Base-by-base conservation (phyloP, 2,113 vertebrate genomes). In the Cephalopterus ornatus region DNA sequence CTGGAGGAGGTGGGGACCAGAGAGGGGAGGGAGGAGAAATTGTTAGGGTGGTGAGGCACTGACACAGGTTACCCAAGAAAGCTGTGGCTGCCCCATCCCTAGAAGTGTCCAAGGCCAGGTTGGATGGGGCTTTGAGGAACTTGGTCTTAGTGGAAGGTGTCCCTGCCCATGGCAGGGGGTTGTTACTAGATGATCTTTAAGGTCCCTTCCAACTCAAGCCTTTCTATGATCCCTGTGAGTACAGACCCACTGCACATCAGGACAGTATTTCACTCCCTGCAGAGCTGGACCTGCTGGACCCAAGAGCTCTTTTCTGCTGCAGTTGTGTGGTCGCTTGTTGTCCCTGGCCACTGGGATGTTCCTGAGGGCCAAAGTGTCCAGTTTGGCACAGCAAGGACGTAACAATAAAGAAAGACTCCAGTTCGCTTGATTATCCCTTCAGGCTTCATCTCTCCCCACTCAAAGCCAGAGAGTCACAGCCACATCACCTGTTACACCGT, bases 401-500 rank as follows among this genome's bases (percentile, higher is more conserved):
- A 62, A 35, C 10, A 61, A 62, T 10, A 33, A 56, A 70, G 19
- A 49, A 24, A 52, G 39, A 46, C 8, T 72, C 44, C n/a, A 24
- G 14, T 53, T 8, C 21, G 30, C 18, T 39, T 53, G 32, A 11
- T n/a, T 41, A 5, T n/a, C 15, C 44, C 44, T 35, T 77, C 32
- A 85, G 37, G 44, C 17, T 46, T 58, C 53, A 30, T 26, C 20
- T 68, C n/a, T 62, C 35, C 23, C 20, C 1, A 1, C 18, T 55
- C 8, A 56, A 8, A 24, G 18, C 35, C 3, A 1, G 17, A 55
- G 22, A 61, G 26, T 62, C 52, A 17, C 47, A 56, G 27, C 62
- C 42, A n/a, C 21, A 8, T 55, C 1, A 2, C n/a, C 63, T n/a
- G 35, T 58, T 12, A 4, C 9, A 17, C 24, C 0, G 0, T 30